Evolutionary conservation across 2,888 invertebrate species (phyloP).

Genomic region (Melieria crassipennis): DNA sequence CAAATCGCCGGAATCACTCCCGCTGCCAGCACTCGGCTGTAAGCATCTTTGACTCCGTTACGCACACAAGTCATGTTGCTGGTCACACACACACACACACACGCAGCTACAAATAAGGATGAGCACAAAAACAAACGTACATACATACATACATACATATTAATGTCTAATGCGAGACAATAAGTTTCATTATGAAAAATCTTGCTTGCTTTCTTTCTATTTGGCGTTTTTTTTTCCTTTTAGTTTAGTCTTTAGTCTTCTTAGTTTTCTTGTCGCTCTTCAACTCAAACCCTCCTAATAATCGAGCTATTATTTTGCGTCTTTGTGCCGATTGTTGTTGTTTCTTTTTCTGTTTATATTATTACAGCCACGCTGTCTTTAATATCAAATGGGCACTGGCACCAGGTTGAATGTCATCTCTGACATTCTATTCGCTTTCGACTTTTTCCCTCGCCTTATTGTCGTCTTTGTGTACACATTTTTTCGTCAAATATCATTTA

Average conservation of each 20-base stretch:
- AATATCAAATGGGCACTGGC: constrained; percentile 1
- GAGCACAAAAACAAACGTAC: not conserved
- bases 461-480: not conserved
- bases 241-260: no score
- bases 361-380: not conserved
- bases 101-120: not conserved
- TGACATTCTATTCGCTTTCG: constrained; percentile 9
- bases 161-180: constrained; percentile 22
- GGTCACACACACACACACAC: not conserved
- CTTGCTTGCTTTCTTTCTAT: not conserved
- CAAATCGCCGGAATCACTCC: constrained; percentile 21
- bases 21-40: constrained; percentile 3
- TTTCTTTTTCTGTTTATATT: not conserved
- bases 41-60: constrained; percentile 1
- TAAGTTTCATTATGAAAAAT: constrained; percentile 32
- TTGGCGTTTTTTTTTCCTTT: not conserved
- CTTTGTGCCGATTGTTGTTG: not conserved
- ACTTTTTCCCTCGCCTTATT: constrained; percentile 3
- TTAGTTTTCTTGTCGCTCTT: not conserved
- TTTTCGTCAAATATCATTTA: constrained; percentile 4
- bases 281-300: not conserved
- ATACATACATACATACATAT: not conserved
- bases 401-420: constrained; percentile 18
- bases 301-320: no score
- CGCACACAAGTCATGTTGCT: not conserved